Percentiles rank a stretch among this genome's conserved stretches.
These are phyloP conservation scores for Coptotermes formosanus DNA, from an alignment of 1,140 invertebrate species.

Conservation along the genomic window DNA sequence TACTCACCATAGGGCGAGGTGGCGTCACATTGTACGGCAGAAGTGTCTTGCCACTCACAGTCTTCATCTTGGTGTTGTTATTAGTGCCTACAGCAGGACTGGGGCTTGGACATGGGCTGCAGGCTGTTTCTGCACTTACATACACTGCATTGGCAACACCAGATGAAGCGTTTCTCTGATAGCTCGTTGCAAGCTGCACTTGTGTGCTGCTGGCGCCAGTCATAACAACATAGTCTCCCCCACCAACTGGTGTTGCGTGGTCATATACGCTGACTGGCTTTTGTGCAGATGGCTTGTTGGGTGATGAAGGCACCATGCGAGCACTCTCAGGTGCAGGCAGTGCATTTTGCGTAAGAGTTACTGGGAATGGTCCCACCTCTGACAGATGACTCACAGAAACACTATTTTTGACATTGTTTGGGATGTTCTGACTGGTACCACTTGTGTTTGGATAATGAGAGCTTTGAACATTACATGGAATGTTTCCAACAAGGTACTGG, in stretches of 20 bases:
- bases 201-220: slow-evolving; percentile 27
- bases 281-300: neutral
- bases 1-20: slow-evolving; percentile 64
- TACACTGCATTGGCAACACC: slow-evolving; percentile 36
- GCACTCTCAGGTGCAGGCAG: neutral
- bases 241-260: slow-evolving; percentile 32
- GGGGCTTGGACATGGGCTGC: slow-evolving; percentile 34
- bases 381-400: neutral
- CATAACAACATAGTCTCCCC: slow-evolving; percentile 35
- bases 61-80: slow-evolving; percentile 44
- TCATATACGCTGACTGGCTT: neutral
- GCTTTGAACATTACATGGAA: neutral
- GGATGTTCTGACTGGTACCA: neutral
- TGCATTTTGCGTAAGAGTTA: neutral
- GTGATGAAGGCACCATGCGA: neutral
- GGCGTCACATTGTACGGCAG: slow-evolving; percentile 87
- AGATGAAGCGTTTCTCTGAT: slow-evolving; percentile 36
- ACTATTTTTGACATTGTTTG: neutral
- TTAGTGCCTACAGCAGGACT: slow-evolving; percentile 30
- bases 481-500: neutral
- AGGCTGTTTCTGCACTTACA: slow-evolving; percentile 21
- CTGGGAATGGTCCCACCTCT: slow-evolving; percentile 19
- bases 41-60: slow-evolving; percentile 64
- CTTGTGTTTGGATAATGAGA: neutral
- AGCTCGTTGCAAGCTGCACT: slow-evolving; percentile 39